Conservation (phyloP, 2,797 vertebrate genomes). For the Etheostoma perlongum region DNA sequence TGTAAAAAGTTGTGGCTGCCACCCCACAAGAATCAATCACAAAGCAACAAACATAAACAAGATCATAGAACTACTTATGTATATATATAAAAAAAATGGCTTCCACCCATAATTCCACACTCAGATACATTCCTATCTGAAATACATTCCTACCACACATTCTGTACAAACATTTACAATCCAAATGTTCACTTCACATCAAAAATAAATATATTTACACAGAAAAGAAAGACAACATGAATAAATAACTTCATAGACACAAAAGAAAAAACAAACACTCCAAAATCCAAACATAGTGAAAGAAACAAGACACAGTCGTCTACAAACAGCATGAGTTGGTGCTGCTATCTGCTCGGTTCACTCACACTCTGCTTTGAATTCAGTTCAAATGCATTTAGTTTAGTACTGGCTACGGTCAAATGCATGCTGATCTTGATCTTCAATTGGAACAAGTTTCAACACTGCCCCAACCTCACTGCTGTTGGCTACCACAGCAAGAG, state of each 20-base stretch:
- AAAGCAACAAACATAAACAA: conserved; percentile 73
- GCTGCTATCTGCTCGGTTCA: conserved; percentile 82
- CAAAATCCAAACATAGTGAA: conserved; percentile 89
- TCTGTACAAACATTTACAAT: conserved; percentile 97
- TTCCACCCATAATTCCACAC: conserved; percentile 87
- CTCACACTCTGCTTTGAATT: conserved; percentile 85
- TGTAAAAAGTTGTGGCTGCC: conserved; percentile 67
- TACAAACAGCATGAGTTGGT: conserved; percentile 73
- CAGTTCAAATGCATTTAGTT: conserved; percentile 36
- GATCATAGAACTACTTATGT: conserved; percentile 65
- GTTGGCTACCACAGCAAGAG: conserved; percentile 12
- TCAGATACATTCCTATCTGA: conserved; percentile 91
- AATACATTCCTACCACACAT: conserved; percentile 97
- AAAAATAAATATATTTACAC: conserved; percentile 99
- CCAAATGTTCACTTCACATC: conserved; percentile 95
- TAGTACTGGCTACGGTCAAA: conserved; percentile 32
- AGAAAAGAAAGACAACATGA: conserved; percentile 82
- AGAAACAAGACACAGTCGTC: conserved; percentile 62
- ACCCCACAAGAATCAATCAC: conserved; percentile 65
- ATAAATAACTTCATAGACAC: conserved; percentile 96
- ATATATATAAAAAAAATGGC: conserved; percentile 79
- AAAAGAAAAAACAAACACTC: conserved; percentile 86
- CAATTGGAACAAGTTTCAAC: conserved; percentile 29
- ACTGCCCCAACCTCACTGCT: background rate
- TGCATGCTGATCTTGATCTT: conserved; percentile 6